Conservation (phyloP, 53 echinoderm and acorn worm genomes). For the Echinometra lucunter region DNA sequence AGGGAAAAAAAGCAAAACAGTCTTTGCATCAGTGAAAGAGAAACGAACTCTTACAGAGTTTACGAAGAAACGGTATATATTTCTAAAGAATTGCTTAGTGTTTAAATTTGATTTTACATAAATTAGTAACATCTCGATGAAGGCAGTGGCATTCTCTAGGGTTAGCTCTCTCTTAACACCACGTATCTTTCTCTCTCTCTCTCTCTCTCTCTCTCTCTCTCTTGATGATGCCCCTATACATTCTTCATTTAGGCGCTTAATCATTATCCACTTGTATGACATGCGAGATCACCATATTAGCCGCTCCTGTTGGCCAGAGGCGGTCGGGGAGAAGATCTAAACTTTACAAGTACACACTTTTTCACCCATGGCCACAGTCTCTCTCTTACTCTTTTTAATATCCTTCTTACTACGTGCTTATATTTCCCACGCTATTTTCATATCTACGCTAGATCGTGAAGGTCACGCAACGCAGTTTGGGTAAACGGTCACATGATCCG, state of each 20-base stretch:
- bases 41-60: no score
- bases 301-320: no score
- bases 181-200: neutral
- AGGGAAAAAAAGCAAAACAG: neutral
- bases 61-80: neutral
- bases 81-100: neutral
- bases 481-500: slow-evolving; percentile 6
- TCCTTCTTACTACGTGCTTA: neutral
- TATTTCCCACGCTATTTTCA: slow-evolving; percentile 8
- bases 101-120: neutral
- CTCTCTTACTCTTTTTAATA: neutral
- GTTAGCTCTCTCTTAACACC: neutral
- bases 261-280: no score
- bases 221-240: no score
- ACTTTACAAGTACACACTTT: no score
- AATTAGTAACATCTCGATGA: neutral
- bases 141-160: neutral
- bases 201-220: no score
- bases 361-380: neutral
- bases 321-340: no score
- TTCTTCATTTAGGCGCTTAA: no score
- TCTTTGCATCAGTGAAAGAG: no score
- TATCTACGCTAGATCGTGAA: neutral
- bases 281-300: no score
- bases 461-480: neutral